Evolutionary conservation across 1,140 invertebrate species (phyloP).

Genomic region (Diploscapter pachys): DNA sequence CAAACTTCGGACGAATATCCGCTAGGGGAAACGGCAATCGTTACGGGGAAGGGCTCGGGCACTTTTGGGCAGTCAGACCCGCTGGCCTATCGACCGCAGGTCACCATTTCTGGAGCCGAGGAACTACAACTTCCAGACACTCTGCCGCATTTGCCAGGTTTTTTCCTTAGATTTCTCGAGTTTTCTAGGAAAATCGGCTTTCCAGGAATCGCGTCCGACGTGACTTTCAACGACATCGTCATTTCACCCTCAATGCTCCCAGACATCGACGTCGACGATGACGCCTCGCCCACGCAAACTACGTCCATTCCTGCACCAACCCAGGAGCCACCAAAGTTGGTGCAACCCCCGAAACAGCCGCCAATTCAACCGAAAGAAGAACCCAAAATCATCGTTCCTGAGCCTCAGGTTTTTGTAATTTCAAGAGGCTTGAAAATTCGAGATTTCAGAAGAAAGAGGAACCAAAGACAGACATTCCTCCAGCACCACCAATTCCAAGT

Average conservation of each 20-base stretch:
- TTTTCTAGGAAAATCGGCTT: neutral
- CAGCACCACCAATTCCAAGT: neutral
- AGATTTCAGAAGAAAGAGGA: too few species aligned
- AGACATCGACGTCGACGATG: too few species aligned
- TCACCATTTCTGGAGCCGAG: neutral
- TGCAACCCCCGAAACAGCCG: too few species aligned
- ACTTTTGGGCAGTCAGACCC: neutral
- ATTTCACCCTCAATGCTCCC: too few species aligned
- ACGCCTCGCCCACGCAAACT: too few species aligned
- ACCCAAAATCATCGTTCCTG: too few species aligned
- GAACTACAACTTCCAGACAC: slow-evolving; percentile 17
- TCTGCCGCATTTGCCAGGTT: slow-evolving; percentile 22
- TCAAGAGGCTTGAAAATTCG: too few species aligned
- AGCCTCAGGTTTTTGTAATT: too few species aligned
- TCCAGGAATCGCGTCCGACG: slow-evolving; percentile 5
- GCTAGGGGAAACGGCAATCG: slow-evolving; percentile 1
- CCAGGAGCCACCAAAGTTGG: too few species aligned
- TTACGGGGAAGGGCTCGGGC: neutral
- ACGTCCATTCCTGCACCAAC: too few species aligned
- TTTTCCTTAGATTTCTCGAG: neutral
- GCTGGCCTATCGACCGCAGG: slow-evolving; percentile 14
- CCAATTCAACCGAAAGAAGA: too few species aligned
- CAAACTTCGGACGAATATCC: neutral
- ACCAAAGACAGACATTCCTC: neutral
- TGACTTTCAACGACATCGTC: neutral